A percentile compares a stretch with the other conserved stretches of the same genome.
Conservation (phyloP, 1,140 invertebrate species). For the Trachelipus rathkii region DNA sequence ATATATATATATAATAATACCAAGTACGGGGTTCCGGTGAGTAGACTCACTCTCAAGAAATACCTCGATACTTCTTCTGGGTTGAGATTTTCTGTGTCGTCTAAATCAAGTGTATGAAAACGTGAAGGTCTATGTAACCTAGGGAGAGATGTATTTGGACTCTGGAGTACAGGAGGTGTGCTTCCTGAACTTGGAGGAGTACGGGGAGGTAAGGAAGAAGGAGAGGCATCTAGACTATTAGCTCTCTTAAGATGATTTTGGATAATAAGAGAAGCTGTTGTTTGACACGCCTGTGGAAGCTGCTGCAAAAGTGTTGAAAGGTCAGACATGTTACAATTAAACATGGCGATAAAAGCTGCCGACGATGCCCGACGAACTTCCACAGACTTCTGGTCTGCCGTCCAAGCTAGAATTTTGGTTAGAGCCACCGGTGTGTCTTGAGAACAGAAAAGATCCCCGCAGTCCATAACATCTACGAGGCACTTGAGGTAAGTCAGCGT, state of each 20-base stretch:
- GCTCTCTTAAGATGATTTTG: conserved; percentile 69
- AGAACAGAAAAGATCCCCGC: conserved; percentile 46
- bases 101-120: conserved; percentile 48
- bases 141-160: conserved; percentile 41
- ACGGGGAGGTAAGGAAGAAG: conserved; percentile 46
- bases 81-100: conserved; percentile 66
- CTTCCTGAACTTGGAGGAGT: conserved; percentile 45
- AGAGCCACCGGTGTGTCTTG: conserved; percentile 54
- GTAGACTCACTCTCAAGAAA: too few relatives aligned
- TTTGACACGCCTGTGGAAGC: conserved; percentile 63
- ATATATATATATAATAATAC: too few relatives aligned
- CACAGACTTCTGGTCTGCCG: conserved; percentile 56
- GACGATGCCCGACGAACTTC: conserved; percentile 76
- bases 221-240: conserved; percentile 45
- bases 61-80: conserved; percentile 70
- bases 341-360: conserved; percentile 74
- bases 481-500: conserved; percentile 69
- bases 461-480: conserved; percentile 60
- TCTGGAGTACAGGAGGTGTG: conserved; percentile 37
- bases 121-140: conserved; percentile 37
- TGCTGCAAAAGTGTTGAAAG: conserved; percentile 76
- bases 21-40: too few relatives aligned
- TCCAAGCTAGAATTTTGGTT: conserved; percentile 55
- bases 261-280: conserved; percentile 75
- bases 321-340: conserved; percentile 74